Evolutionary conservation across 2,797 vertebrate genomes (phyloP), one percentile per base, ranked within the genome.

Genomic region (Syngnathus acus): DNA sequence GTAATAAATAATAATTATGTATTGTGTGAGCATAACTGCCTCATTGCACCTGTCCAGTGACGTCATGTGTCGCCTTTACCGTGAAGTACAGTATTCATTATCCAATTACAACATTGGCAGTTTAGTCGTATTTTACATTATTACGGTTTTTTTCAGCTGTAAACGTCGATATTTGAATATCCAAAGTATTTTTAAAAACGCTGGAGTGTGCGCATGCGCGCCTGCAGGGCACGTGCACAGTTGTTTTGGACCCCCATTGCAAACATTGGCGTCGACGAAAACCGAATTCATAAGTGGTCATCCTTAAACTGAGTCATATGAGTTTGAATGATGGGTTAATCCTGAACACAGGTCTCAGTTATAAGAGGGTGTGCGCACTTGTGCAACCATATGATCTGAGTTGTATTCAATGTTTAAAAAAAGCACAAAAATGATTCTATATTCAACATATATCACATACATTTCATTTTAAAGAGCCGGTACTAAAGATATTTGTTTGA

Each of bases 161-260:
- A 19, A 47, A 47, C 13, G 45, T 47, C 16, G 5, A 16, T 47
- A 47, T n/a, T 13, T 9, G 21, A 6, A 42, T 61, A 11, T 19
- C 19, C 4, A 13, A 61, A n/a, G 38, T 9, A 23, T 61, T 65
- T 26, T 61, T 67, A 37, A 75, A 67, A 66, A 55, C 54, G 62
- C 0, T 32, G 10, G 57, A 19, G 53, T 68, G 3, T 85, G 84
- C 87, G 84, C 86, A 83, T 86, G 86, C 80, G 0, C 84, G 72
- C 47, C 68, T 26, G 5, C 16, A 19, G 58, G 4, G 50, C 50
- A 53, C n/a, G 9, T 8, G 37, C 16, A 2, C 9, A 11, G 57
- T n/a, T 59, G 26, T 57, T 58, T 58, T 8, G 55, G 6, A 17
- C 16, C 8, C 14, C 32, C 8, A 1, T 19, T 57, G 55, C 26